Evolutionary conservation across 2,888 invertebrate genomes (phyloP), one percentile per base, ranked within the genome.

Genomic region (Anthophora plumipes): DNA sequence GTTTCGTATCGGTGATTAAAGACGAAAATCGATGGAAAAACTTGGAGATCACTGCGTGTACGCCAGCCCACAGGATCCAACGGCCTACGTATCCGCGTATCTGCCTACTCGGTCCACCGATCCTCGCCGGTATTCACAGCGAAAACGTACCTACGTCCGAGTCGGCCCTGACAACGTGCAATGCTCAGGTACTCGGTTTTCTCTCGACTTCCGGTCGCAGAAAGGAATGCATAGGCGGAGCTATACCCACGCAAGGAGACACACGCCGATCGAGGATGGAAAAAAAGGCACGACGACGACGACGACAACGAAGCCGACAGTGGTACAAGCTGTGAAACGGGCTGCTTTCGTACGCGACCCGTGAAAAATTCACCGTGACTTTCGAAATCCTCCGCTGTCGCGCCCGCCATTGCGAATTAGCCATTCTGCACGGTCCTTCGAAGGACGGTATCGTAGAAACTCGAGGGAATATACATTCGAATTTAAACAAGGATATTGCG

Each of bases 221-320:
- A 83, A 86, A 80, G 83, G 87, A 83, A 79, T 81, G 86, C 83
- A 85, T 81, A 86, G 87, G 86, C 83, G 83, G 81, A 83, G 86
- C 82, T 64, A 79, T 86, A 73, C 86, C 86, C 87, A 86, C 86
- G 86, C 86, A 70, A 75, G 41, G 71, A 78, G 84, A 82, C 82
- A 66, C 71, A 54, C 73, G 57, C 57, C 76, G 73, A 84, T 85
- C 86, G 81, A 57, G 68, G 73, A 66, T 67, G 50, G 74, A 60
- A 64, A 69, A n/a, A 71, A 77, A 72, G 46, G 20, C 22, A 64
- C 46, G 57, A 25, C 52, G 63, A 73, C 55, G 55, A 22, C 17
- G 52, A 22, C 25, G n/a, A n/a, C n/a, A n/a, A n/a, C n/a, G n/a
- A n/a, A n/a, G n/a, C n/a, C n/a, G n/a, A n/a, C n/a, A n/a, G n/a